Conservation (phyloP, 1,140 invertebrate genomes). For the Papilio polytes region DNA sequence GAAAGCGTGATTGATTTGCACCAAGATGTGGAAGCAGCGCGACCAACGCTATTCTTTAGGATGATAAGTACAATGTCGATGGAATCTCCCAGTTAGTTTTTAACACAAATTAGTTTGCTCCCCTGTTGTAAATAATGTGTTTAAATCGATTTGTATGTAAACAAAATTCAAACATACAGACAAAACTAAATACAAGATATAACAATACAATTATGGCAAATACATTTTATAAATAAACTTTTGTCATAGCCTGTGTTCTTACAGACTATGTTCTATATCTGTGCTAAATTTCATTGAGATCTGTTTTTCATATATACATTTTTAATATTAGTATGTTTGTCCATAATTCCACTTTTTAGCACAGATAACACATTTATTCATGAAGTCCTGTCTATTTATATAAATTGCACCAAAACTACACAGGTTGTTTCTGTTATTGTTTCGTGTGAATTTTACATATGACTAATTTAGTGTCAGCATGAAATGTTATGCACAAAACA, state of each 20-base stretch:
- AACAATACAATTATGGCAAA: neutral
- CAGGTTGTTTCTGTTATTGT: neutral
- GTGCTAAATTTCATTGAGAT: too few species aligned
- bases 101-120: neutral
- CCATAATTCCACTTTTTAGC: neutral
- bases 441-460: neutral
- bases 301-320: too few species aligned
- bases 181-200: neutral
- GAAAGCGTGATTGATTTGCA: constrained; percentile 54
- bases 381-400: neutral
- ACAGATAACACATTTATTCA: neutral
- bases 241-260: too few species aligned
- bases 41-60: constrained; percentile 62
- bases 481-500: constrained; percentile 12
- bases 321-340: too few species aligned
- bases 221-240: neutral
- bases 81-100: constrained; percentile 73
- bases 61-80: constrained; percentile 78
- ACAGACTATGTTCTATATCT: too few species aligned
- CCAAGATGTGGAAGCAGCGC: constrained; percentile 47
- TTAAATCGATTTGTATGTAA: constrained; percentile 1
- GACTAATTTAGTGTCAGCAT: neutral
- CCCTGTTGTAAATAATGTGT: neutral
- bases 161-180: neutral
- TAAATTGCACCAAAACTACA: neutral